Evolutionary conservation across 2,113 vertebrate genomes (phyloP), one percentile per base, ranked within the genome.

Genomic region (Xenus cinereus): DNA sequence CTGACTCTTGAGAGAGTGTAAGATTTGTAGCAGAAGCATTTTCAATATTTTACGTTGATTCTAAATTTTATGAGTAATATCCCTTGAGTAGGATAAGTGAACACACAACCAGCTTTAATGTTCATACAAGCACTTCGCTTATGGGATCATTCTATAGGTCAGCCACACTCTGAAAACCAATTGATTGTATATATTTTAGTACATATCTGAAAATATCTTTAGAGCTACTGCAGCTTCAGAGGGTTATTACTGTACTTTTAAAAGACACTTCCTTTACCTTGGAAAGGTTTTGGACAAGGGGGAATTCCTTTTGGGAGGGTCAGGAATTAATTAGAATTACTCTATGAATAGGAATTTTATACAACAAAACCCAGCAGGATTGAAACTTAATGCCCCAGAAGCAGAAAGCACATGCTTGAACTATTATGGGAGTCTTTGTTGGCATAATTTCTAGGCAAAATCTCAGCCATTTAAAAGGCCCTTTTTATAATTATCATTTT

Each of bases 291-390:
- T 82, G 19, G 66, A 8, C 41, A 57, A 90, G 6, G 4, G 45
- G 37, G 45, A 90, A 85, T 87, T 91, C 67, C 43, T 94, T 91
- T 85, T 5, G 23, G 74, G 74, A 87, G 28, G 37, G 32, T 45
- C 63, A 93, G 54, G 37, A 96, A 94, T 94, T 95, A 94, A 91
- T 96, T 95, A 93, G 35, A 82, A 81, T 84, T 66, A 66, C n/a
- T 83, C 57, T 69, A 66, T 69, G 71, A 93, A 73, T 79, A 76
- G 37, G 41, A 95, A 91, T 76, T 94, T 90, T 93, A 79, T 57
- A 79, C 41, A 83, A 89, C 32, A 80, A 76, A 87, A 79, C 77
- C 74, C 89, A 89, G 9, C 13, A 76, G 78, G 32, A 57, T 7
- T 91, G 62, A 91, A 87, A 64, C 4, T 85, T 76, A 80, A 90